phyloP scores from a whole-genome alignment of 2,797 vertebrate species.

The Margarornis squamiger region DNA sequence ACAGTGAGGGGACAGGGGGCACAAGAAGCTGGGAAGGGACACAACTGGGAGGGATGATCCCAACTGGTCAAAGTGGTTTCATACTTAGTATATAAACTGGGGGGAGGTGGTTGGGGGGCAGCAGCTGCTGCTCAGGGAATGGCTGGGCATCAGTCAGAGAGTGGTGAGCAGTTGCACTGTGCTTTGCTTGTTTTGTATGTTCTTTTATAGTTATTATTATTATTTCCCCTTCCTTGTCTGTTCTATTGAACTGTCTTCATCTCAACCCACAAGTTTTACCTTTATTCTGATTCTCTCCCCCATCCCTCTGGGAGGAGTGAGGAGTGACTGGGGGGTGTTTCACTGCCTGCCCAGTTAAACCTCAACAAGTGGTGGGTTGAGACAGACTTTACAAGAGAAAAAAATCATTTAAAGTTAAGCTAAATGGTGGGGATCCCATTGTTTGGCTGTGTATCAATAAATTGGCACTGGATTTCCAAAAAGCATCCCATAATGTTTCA shows the following conservation, averaged over 20 bases:
- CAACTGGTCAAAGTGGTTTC: background rate
- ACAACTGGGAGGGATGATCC: background rate
- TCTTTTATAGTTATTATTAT: background rate
- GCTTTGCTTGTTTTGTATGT: background rate
- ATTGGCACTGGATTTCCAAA: constrained; percentile 81
- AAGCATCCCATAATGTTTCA: constrained; percentile 82
- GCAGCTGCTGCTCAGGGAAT: background rate
- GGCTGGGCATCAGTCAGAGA: background rate
- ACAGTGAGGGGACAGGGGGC: background rate
- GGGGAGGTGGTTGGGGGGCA: background rate
- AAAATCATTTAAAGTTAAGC: background rate
- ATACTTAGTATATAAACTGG: background rate
- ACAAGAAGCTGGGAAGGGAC: background rate
- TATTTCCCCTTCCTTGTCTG: background rate
- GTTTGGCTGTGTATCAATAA: constrained; percentile 58
- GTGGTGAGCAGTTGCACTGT: background rate
- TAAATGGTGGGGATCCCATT: constrained; percentile 29
- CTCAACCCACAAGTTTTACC: background rate
- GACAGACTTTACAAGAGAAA: background rate
- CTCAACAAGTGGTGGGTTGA: rapidly evolving
- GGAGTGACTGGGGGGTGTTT: background rate
- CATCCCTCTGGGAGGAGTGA: background rate
- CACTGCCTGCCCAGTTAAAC: background rate
- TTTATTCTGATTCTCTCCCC: background rate
- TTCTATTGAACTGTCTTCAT: background rate